Conservation (phyloP, 30 jellyfish, hydroid and myxozoan species). For the Turritopsis rubra region DNA sequence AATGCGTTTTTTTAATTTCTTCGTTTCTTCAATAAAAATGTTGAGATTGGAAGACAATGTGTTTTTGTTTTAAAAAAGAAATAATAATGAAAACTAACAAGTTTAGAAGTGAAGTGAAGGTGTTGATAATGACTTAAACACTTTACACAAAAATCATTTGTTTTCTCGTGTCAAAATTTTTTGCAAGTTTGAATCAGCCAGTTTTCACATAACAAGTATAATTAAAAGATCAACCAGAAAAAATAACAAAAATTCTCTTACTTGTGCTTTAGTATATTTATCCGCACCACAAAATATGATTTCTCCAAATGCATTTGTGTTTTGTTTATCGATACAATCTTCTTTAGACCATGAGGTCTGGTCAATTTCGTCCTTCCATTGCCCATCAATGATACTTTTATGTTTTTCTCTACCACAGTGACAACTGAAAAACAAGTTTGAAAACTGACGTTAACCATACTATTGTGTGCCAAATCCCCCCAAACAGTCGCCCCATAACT, state of each 20-base stretch:
- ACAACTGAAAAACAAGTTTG: not conserved
- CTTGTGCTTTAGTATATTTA: constrained; percentile 1
- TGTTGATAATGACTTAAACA: too few species aligned
- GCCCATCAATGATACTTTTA: not conserved
- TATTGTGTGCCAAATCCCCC: too few species aligned
- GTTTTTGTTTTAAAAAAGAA: too few species aligned
- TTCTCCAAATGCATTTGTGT: constrained; percentile 5
- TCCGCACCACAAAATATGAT: not conserved
- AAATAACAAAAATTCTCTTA: not conserved
- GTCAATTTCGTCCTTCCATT: not conserved
- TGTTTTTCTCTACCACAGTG: constrained; percentile 11
- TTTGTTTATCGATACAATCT: not conserved
- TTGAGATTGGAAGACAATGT: too few species aligned
- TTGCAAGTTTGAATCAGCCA: too few species aligned
- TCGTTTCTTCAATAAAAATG: too few species aligned
- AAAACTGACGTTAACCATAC: not conserved
- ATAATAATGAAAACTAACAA: too few species aligned
- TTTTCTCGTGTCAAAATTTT: too few species aligned
- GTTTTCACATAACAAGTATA: not conserved
- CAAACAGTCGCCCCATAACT: too few species aligned
- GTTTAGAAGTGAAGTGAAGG: too few species aligned
- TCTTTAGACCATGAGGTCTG: not conserved
- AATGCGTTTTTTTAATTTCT: too few species aligned
- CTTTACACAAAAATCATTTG: too few species aligned
- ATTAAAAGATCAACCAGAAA: not conserved